Evolutionary conservation across 2,888 invertebrate genomes (phyloP), one percentile per base, ranked within the genome.

Genomic region (Xanthia icteritia): DNA sequence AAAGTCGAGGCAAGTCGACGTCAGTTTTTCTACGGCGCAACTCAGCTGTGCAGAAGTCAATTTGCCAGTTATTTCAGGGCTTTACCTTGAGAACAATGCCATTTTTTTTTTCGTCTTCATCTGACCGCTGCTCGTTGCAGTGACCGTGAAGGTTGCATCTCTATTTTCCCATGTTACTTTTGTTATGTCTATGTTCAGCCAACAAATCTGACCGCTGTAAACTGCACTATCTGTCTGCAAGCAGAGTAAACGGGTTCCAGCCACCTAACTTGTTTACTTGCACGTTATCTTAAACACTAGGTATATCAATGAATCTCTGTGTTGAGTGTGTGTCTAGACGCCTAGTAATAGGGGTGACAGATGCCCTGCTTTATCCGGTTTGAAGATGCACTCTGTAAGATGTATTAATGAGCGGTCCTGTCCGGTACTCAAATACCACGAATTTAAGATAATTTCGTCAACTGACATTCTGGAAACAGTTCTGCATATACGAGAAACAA

Each of bases 261-360:
- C 20, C 23, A 66, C 48, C 4, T 70, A 15, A 61, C 71, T 72
- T 82, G 74, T 82, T 74, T 82, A 68, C 31, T 60, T 56, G 20
- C 61, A 73, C 61, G 48, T 68, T 83, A 83, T 82, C 79, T 81
- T 63, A 42, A 60, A 66, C 65, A 69, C 27, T 67, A 48, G 51
- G 23, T 36, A 61, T 68, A 64, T 71, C 58, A 73, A 79, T 82
- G 79, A 82, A 79, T 82, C 83, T 83, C 64, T 36, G 70, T 27
- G 69, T 61, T 72, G 66, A 68, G 63, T 65, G 17, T 58, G n/a
- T n/a, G 79, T 67, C 83, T 82, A 79, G 79, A 79, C 65, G 23
- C 1, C 45, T 73, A 73, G 54, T 31, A 17, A 54, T 72, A 73
- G 48, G 63, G 70, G 39, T 68, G 79, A 71, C 31, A 73, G 42